phyloP scores from a whole-genome alignment of 2,113 vertebrate species.

The Callopanchax toddi region DNA sequence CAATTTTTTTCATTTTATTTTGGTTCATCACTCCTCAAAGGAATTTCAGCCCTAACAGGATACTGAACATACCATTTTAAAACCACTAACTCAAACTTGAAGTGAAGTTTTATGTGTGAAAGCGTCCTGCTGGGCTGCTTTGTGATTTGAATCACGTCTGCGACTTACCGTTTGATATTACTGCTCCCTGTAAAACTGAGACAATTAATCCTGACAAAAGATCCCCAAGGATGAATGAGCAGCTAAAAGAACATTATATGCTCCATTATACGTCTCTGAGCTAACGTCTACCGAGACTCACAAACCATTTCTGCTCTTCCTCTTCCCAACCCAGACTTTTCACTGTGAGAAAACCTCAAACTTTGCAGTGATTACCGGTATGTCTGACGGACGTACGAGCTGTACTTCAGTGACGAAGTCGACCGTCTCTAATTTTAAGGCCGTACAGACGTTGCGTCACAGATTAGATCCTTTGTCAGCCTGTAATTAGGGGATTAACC shows the following conservation, averaged over 20 bases:
- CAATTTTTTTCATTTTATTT: too few species aligned
- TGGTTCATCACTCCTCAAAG: too few species aligned
- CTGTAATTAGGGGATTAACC: conserved; percentile 13
- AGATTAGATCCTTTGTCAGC: background rate
- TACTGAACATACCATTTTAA: background rate
- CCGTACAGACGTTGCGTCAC: conserved; percentile 9
- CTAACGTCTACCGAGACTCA: conserved; percentile 36
- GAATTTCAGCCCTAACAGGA: too few species aligned
- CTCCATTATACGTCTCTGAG: conserved; percentile 38
- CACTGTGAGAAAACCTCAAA: background rate
- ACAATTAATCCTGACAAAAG: conserved; percentile 57
- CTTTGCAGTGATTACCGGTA: background rate
- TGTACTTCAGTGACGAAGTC: conserved; percentile 3
- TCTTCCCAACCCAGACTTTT: background rate
- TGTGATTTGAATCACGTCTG: conserved; percentile 42
- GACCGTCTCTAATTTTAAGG: conserved; percentile 3
- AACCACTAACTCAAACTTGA: background rate
- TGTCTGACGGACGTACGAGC: conserved; percentile 11
- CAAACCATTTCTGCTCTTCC: conserved; percentile 17
- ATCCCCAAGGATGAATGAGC: conserved; percentile 53
- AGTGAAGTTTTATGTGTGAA: conserved; percentile 6
- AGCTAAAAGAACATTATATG: conserved; percentile 49
- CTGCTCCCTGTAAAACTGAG: conserved; percentile 36
- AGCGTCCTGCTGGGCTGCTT: conserved; percentile 7
- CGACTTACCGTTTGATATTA: conserved; percentile 38